phyloP scores from a whole-genome alignment of 1,140 invertebrate species.

The Pygmarrhopalites habei region DNA sequence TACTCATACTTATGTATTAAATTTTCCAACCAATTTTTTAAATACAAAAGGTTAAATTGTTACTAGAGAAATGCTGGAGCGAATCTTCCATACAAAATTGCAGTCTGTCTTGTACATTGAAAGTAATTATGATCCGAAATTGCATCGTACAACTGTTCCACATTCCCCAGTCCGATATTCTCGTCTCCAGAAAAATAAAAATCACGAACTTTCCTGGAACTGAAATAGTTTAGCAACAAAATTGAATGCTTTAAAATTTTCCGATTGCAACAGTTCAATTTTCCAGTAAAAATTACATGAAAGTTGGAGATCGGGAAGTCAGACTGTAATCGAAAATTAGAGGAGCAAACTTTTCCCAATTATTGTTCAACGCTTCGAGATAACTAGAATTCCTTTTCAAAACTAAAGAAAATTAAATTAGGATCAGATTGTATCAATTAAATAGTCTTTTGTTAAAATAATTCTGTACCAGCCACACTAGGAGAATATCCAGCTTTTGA shows the following conservation, averaged over 20 bases:
- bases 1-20: no score
- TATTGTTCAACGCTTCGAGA: background rate
- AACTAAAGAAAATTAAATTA: background rate
- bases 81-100: background rate
- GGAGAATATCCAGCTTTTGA: background rate
- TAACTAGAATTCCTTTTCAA: background rate
- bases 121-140: conserved; percentile 1
- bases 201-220: no score
- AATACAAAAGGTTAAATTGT: no score
- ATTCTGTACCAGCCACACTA: background rate
- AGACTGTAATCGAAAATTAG: background rate
- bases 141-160: background rate
- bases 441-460: background rate
- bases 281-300: background rate
- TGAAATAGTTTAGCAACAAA: no score
- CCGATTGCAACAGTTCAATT: background rate
- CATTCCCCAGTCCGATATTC: background rate
- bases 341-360: background rate
- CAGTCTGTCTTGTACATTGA: background rate
- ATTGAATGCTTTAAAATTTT: no score
- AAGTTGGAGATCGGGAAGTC: background rate
- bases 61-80: background rate
- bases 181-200: no score
- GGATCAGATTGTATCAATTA: background rate
- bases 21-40: no score